These are phyloP conservation scores for Percopsis omiscomaycus DNA, from an alignment of 2,797 vertebrate species.

Conservation along the genomic window DNA sequence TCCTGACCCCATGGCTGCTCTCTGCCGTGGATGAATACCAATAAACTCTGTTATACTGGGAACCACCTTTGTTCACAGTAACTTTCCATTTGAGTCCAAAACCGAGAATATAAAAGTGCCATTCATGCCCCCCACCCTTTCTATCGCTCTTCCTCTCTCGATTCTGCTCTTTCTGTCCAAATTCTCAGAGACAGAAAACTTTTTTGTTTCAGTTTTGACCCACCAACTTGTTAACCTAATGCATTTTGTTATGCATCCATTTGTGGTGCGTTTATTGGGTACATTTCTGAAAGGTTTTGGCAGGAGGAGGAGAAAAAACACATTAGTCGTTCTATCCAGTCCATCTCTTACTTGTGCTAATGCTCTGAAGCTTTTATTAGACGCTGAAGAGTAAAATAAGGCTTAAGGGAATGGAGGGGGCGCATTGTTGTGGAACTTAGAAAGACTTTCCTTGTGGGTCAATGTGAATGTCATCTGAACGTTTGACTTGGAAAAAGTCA, in stretches of 20 bases:
- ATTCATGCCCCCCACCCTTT: constrained; percentile 28
- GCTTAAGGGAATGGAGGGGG: constrained; percentile 14
- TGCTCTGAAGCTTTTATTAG: constrained; percentile 40
- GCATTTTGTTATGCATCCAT: too few relatives aligned
- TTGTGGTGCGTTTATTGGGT: constrained; percentile 28
- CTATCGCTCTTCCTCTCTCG: constrained; percentile 5
- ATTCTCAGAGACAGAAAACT: background rate
- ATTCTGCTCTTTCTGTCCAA: background rate
- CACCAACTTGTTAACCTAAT: constrained; percentile 28
- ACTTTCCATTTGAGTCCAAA: constrained; percentile 50
- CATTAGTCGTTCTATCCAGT: constrained; percentile 23
- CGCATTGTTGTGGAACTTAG: constrained; percentile 32
- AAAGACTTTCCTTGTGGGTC: constrained; percentile 37
- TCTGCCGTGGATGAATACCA: constrained; percentile 68
- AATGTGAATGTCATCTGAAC: constrained; percentile 6
- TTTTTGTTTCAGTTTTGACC: constrained; percentile 22
- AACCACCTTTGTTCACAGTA: constrained; percentile 58
- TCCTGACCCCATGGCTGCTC: constrained; percentile 66
- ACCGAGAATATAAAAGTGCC: constrained; percentile 45
- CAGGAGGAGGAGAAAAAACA: constrained; percentile 9
- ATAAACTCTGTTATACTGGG: constrained; percentile 54
- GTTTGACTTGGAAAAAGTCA: constrained; percentile 10
- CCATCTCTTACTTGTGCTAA: constrained; percentile 34
- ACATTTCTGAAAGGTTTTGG: constrained; percentile 34
- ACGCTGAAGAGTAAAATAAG: constrained; percentile 26